These are phyloP conservation scores for Ceratitis capitata DNA, from an alignment of 1,140 invertebrate genomes.

Conservation along the genomic window DNA sequence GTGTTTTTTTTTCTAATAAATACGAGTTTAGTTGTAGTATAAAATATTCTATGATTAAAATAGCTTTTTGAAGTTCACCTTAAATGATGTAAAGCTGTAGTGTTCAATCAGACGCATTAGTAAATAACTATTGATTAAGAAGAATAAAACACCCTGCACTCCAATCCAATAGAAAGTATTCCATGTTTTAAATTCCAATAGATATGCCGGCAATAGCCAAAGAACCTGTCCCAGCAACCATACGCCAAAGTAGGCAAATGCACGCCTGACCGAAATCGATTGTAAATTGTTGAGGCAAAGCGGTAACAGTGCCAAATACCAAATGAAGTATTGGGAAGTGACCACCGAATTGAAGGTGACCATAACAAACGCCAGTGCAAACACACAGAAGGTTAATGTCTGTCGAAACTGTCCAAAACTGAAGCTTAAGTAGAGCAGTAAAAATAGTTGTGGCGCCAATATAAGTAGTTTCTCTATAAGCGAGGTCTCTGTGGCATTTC, in stretches of 20 bases:
- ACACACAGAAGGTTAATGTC: constrained; percentile 85
- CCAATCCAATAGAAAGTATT: constrained; percentile 86
- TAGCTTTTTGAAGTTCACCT: constrained; percentile 53
- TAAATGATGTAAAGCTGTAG: constrained; percentile 65
- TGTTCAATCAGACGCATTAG: constrained; percentile 74
- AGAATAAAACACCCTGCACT: constrained; percentile 81
- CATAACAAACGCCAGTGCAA: constrained; percentile 86
- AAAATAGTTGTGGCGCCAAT: constrained; percentile 79
- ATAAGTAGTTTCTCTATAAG: constrained; percentile 74
- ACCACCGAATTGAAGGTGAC: constrained; percentile 96
- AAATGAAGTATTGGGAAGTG: constrained; percentile 98
- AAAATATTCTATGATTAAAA: constrained; percentile 40
- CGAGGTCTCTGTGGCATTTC: constrained; percentile 66
- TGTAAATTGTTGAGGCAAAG: constrained; percentile 76
- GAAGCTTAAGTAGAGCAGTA: constrained; percentile 78
- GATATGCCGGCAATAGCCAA: constrained; percentile 93
- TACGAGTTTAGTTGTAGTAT: no score
- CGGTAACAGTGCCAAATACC: constrained; percentile 92
- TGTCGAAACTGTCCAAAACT: constrained; percentile 73
- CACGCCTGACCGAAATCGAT: constrained; percentile 66
- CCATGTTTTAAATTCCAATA: constrained; percentile 87
- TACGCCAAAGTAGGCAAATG: constrained; percentile 66
- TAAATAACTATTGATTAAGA: constrained; percentile 79
- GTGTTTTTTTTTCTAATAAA: not conserved
- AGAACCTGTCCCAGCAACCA: constrained; percentile 85